Evolutionary conservation across 2,888 invertebrate genomes (phyloP).

Genomic region (Lycaena phlaeas): DNA sequence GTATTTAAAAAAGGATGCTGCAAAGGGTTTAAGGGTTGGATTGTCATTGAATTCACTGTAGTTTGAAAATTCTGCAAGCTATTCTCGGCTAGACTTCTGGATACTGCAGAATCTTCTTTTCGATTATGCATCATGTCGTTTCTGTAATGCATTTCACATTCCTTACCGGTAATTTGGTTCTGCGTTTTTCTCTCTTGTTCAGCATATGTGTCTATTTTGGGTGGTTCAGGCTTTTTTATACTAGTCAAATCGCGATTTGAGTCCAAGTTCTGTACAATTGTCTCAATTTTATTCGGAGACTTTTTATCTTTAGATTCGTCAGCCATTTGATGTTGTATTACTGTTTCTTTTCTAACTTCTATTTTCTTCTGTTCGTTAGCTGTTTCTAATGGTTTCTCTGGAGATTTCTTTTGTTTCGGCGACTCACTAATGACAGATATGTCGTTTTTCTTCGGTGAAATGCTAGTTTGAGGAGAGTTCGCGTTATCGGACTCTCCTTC

Average conservation of each 20-base stretch:
- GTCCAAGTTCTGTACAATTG: conserved; percentile 51
- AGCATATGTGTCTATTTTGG: conserved; percentile 45
- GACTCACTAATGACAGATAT: conserved; percentile 46
- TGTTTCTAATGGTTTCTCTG: conserved; percentile 36
- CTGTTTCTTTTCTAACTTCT: conserved; percentile 59
- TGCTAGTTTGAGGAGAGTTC: conserved; percentile 32
- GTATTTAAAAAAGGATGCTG: conserved; percentile 52
- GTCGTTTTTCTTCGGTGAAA: conserved; percentile 49
- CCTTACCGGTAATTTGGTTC: conserved; percentile 38
- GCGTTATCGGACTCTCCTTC: conserved; percentile 54
- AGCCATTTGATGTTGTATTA: conserved; percentile 54
- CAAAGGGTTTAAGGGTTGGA: conserved; percentile 52
- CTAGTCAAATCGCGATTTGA: conserved; percentile 41
- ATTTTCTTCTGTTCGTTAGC: conserved; percentile 42
- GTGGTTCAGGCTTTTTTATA: conserved; percentile 44
- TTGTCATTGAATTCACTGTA: conserved; percentile 56
- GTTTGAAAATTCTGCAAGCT: conserved; percentile 46
- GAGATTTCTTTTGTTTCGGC: conserved; percentile 43
- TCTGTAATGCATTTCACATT: conserved; percentile 48
- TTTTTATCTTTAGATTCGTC: conserved; percentile 57
- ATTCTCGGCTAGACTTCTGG: conserved; percentile 50
- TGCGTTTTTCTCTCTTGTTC: conserved; percentile 44
- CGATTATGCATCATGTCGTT: conserved; percentile 40
- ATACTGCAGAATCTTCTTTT: conserved; percentile 58
- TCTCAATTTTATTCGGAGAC: conserved; percentile 54